Percentiles rank a stretch among this genome's conserved stretches.
These are phyloP conservation scores for Rhorus exstirpatorius DNA, from an alignment of 2,888 invertebrate species.

Conservation along the genomic window DNA sequence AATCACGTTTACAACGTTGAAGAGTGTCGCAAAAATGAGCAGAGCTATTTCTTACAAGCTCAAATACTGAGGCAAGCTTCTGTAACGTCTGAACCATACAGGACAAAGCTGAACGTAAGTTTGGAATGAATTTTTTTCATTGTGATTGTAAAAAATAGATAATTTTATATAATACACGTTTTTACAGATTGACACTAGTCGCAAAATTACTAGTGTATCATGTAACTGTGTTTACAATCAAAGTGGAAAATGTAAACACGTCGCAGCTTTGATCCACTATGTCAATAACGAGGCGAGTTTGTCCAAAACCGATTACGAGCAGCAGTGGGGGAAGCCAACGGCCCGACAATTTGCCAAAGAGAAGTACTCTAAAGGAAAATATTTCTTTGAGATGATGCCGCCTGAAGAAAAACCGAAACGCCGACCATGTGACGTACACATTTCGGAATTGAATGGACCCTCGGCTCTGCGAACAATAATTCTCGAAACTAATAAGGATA, in stretches of 20 bases:
- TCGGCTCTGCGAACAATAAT: constrained; percentile 55
- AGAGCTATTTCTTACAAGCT: constrained; percentile 63
- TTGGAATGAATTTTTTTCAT: constrained; percentile 30
- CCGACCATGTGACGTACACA: constrained; percentile 10
- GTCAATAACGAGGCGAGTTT: constrained; percentile 63
- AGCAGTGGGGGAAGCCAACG: constrained; percentile 69
- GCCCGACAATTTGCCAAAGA: constrained; percentile 67
- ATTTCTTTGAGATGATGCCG: constrained; percentile 64
- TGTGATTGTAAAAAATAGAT: constrained; percentile 30
- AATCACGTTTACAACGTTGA: constrained; percentile 66
- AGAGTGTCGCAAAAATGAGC: constrained; percentile 50
- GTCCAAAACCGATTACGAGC: constrained; percentile 65
- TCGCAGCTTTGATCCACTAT: constrained; percentile 65
- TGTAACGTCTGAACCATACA: constrained; percentile 57
- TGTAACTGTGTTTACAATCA: constrained; percentile 70
- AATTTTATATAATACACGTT: constrained; percentile 11
- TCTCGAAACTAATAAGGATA: constrained; percentile 26
- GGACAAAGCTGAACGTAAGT: constrained; percentile 57
- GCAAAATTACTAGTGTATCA: constrained; percentile 47
- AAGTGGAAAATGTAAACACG: constrained; percentile 68
- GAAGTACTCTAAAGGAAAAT: constrained; percentile 66
- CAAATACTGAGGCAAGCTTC: constrained; percentile 64
- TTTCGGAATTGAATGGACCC: constrained; percentile 41
- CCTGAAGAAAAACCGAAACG: constrained; percentile 40
- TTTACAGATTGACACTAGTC: constrained; percentile 26